Conservation (phyloP, 2,113 vertebrate species). For the Ciconia boyciana region DNA sequence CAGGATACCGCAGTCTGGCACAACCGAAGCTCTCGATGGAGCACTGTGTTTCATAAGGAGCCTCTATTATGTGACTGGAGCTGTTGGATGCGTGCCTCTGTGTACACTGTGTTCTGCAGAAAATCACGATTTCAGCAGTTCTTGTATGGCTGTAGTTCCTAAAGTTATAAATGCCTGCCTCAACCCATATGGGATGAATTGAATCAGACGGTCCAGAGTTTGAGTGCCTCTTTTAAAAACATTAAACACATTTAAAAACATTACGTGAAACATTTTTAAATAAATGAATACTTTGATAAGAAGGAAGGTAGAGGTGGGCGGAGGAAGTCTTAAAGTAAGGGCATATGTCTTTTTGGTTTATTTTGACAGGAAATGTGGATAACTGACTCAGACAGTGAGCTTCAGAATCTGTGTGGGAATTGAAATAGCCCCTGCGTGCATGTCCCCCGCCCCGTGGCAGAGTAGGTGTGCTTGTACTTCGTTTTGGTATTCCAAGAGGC, state of each 20-base stretch:
- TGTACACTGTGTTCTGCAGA: neutral
- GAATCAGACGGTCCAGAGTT: too few relatives aligned
- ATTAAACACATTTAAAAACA: too few relatives aligned
- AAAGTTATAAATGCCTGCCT: neutral
- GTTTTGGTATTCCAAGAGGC: neutral
- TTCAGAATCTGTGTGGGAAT: neutral
- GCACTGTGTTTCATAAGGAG: neutral
- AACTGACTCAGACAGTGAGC: neutral
- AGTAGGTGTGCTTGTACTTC: neutral
- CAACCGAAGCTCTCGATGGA: accelerated
- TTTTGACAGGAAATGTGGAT: neutral
- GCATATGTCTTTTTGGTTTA: neutral
- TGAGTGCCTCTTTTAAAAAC: neutral
- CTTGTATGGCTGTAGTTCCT: neutral
- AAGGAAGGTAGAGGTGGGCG: neutral
- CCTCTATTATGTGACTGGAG: neutral
- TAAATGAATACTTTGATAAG: neutral
- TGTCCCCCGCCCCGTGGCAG: neutral
- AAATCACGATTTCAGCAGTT: neutral
- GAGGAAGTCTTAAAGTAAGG: neutral
- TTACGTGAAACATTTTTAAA: accelerated
- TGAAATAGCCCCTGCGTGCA: neutral
- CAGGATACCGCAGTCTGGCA: neutral
- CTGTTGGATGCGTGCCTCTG: accelerated
- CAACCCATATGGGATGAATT: accelerated